phyloP scores from a whole-genome alignment of 1,140 invertebrate genomes.

The Melanaphis sacchari region DNA sequence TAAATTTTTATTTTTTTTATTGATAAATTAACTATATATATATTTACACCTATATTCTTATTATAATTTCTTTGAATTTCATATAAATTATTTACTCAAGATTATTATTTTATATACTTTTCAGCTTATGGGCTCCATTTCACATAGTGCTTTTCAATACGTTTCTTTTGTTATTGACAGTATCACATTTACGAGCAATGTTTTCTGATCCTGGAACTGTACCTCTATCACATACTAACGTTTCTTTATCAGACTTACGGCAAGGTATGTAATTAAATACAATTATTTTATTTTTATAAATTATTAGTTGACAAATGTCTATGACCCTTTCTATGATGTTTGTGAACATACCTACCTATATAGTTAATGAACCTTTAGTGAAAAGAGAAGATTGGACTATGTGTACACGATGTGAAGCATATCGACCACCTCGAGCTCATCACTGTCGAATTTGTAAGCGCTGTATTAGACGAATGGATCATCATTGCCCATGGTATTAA shows the following conservation, averaged over 20 bases:
- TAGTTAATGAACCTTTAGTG: conserved; percentile 58
- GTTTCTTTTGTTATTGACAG: conserved; percentile 76
- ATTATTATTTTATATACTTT: conserved; percentile 59
- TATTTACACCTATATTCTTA: too few relatives aligned
- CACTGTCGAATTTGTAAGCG: conserved; percentile 89
- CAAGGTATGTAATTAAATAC: conserved; percentile 63
- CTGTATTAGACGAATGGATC: conserved; percentile 89
- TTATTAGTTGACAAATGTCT: conserved; percentile 32
- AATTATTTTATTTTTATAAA: neutral
- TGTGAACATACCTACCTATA: conserved; percentile 49
- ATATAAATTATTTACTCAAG: neutral
- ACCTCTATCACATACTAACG: conserved; percentile 78
- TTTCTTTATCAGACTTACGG: conserved; percentile 89
- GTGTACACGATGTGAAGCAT: conserved; percentile 84
- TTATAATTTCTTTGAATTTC: neutral
- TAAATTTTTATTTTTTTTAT: too few relatives aligned
- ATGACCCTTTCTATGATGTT: neutral
- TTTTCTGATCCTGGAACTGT: conserved; percentile 89
- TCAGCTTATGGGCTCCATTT: conserved; percentile 85
- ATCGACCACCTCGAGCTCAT: conserved; percentile 83
- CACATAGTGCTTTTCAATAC: conserved; percentile 85
- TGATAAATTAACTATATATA: neutral
- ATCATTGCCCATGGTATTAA: conserved; percentile 83
- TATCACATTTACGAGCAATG: conserved; percentile 84
- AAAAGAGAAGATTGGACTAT: conserved; percentile 83